Conservation (phyloP, 2,113 vertebrate species). For the Odobenus rosmarus region DNA sequence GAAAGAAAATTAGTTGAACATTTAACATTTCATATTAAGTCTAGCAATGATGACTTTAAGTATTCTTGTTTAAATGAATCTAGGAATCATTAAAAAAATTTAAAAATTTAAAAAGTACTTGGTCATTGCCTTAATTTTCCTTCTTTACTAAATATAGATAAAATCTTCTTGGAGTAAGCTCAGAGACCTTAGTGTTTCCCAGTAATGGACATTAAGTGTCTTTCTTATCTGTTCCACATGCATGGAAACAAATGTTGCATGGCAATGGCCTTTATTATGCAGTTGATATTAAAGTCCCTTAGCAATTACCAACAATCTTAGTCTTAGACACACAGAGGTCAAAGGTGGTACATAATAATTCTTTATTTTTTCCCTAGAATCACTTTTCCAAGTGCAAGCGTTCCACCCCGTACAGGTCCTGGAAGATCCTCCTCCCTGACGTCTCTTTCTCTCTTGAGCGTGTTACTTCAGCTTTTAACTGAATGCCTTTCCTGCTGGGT, state of each 20-base stretch:
- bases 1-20: slow-evolving; percentile 86
- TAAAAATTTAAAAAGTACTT: not conserved
- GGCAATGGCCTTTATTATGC: not conserved
- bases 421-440: not conserved
- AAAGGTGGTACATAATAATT: not conserved
- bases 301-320: not conserved
- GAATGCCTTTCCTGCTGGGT: not conserved
- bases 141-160: not conserved
- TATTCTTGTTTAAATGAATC: slow-evolving; percentile 82
- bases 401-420: accelerated
- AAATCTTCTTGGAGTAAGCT: not conserved
- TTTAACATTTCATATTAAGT: slow-evolving; percentile 87
- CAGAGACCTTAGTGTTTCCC: not conserved
- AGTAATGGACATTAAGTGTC: not conserved
- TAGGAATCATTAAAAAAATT: slow-evolving; percentile 2
- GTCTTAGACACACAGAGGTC: not conserved
- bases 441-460: no score
- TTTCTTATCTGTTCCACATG: not conserved
- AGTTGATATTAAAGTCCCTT: not conserved
- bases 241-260: not conserved
- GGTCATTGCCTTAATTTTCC: not conserved
- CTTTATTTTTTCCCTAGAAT: not conserved
- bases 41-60: slow-evolving; percentile 49
- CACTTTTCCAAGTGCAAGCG: not conserved
- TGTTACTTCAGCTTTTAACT: not conserved